Percentiles rank a stretch among this genome's conserved stretches.
These are phyloP conservation scores for Eutrigla gurnardus DNA, from an alignment of 2,797 vertebrate species.

Conservation along the genomic window DNA sequence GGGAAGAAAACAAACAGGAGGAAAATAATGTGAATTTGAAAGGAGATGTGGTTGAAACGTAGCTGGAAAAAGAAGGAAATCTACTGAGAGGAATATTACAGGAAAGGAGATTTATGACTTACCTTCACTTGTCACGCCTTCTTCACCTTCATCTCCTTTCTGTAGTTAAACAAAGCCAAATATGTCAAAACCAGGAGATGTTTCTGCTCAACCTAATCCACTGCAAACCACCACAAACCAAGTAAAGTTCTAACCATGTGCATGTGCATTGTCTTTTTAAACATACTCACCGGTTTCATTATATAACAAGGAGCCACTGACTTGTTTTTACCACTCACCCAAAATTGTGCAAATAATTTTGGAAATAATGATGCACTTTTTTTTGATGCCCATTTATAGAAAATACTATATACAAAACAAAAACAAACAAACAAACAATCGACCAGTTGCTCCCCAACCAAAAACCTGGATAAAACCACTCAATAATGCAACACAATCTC, in stretches of 20 bases:
- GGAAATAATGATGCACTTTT: neutral
- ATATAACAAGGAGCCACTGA: constrained; percentile 18
- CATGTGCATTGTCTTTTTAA: neutral
- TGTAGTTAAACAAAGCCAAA: constrained; percentile 76
- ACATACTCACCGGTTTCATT: constrained; percentile 2
- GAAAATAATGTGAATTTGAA: neutral
- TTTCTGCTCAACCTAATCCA: neutral
- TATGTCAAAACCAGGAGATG: constrained; percentile 5
- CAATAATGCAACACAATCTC: neutral
- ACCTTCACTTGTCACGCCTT: constrained; percentile 99
- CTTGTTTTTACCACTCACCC: neutral
- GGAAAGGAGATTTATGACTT: constrained; percentile 23
- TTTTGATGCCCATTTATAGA: neutral
- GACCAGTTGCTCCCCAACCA: neutral
- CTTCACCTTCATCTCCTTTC: constrained; percentile 94
- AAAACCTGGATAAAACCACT: neutral
- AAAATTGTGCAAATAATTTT: neutral
- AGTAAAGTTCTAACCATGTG: neutral
- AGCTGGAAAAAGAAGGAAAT: neutral
- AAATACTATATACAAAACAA: neutral
- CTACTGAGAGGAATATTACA: neutral
- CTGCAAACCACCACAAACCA: constrained; percentile 31
- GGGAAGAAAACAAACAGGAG: neutral
- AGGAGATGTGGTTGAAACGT: fast-evolving
- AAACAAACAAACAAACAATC: neutral